Base-by-base conservation (phyloP, 2,888 invertebrate genomes). In the Lepidocyrtinus sp. region DNA sequence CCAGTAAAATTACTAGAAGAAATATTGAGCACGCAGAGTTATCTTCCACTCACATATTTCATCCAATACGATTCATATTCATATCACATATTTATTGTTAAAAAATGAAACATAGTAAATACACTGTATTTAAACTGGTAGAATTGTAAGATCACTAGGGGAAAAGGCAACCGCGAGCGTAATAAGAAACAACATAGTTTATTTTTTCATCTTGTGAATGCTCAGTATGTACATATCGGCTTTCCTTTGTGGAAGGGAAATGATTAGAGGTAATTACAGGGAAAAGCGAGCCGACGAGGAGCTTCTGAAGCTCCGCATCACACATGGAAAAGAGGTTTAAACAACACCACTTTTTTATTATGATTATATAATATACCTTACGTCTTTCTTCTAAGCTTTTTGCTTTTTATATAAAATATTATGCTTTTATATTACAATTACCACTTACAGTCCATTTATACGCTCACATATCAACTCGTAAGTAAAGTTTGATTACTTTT, bases 181-280 rank as follows among this genome's bases (percentile, higher is more conserved):
- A 65, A 67, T n/a, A 59, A 76, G 83, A 82, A 59, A 50, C 15
- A 50, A 50, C 17, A 62, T 68, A 68, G 78, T 72, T 75, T 65
- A 75, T 36, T 50, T 50, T 50, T 50, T 50, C 17, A 82, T 17
- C 50, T 84, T 84, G 78, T 84, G 84, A 86, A 85, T 86, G 84
- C 83, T 84, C 83, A 83, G 85, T 84, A 84, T 85, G 85, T 82
- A 85, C 83, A 83, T 83, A 79, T 87, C 87, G 87, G 87, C 87
- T 85, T 87, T 85, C 83, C 87, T 87, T 87, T 87, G 87, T 85
- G 75, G 78, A 85, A 83, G 86, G 85, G 86, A 86, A 87, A 87
- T 87, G 87, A 87, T 87, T 87, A 86, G 85, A 85, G 85, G 86
- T 87, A 87, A 87, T 87, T 87, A 87, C 87, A 87, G 87, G 87